phyloP scores from a whole-genome alignment of 35 echinoderm and acorn worm genomes.

The Lytechinus variegatus region DNA sequence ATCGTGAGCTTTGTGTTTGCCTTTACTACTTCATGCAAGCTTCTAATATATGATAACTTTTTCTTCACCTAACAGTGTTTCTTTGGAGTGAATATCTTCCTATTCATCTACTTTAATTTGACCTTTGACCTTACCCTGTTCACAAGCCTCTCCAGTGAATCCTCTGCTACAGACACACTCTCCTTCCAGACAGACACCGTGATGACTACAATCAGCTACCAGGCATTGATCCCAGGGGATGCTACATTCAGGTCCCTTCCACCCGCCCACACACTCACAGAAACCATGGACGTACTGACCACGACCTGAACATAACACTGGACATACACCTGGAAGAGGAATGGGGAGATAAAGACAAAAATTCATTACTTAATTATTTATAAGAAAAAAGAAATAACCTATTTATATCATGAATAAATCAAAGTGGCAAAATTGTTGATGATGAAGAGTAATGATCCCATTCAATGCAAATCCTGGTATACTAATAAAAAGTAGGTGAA shows the following conservation, averaged over 20 bases:
- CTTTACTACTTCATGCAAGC: no score
- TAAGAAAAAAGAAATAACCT: neutral
- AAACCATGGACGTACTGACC: constrained; percentile 74
- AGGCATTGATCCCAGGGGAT: constrained; percentile 87
- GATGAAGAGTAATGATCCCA: no score
- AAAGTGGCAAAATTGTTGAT: no score
- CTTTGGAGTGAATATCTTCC: neutral
- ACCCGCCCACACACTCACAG: constrained; percentile 77
- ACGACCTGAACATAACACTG: constrained; percentile 77
- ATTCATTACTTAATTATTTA: neutral
- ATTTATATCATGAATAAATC: no score
- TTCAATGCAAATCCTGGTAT: no score
- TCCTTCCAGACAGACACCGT: constrained; percentile 87
- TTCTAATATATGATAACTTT: no score
- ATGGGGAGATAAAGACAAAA: neutral
- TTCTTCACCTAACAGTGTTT: no score
- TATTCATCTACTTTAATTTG: neutral
- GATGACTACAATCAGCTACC: constrained; percentile 82
- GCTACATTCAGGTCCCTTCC: constrained; percentile 90
- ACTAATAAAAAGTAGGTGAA: no score
- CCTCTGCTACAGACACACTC: constrained; percentile 81
- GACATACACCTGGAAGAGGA: constrained; percentile 78
- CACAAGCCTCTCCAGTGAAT: constrained; percentile 77
- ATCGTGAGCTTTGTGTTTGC: no score
- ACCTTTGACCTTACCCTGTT: constrained; percentile 72